Evolutionary conservation across 2,113 vertebrate genomes (phyloP).

Genomic region (Candoia aspera): DNA sequence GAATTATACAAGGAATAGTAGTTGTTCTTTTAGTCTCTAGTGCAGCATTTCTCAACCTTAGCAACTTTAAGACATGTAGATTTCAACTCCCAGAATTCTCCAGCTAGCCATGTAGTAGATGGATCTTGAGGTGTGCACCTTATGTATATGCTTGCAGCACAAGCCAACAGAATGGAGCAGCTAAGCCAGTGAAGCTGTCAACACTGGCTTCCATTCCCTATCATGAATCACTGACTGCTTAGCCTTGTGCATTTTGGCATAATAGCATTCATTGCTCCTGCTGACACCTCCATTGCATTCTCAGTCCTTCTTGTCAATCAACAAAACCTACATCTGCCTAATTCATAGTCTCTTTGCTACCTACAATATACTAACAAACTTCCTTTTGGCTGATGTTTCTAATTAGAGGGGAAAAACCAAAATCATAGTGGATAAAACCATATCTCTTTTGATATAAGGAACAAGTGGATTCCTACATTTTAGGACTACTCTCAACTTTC

Average conservation of each 20-base stretch:
- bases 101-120: not conserved
- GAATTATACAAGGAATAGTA: not conserved
- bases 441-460: conserved; percentile 30
- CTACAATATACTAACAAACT: conserved; percentile 15
- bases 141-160: too few species aligned
- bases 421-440: not conserved
- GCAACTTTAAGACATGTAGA: not conserved
- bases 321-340: not conserved
- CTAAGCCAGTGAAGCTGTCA: conserved; percentile 6
- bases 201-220: conserved; percentile 2
- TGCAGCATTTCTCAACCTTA: not conserved
- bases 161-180: not conserved
- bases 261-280: not conserved
- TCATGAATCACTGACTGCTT: accelerated
- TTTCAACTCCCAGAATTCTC: not conserved
- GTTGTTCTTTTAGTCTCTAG: not conserved
- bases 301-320: not conserved
- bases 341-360: conserved; percentile 12
- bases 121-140: not conserved
- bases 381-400: conserved; percentile 46
- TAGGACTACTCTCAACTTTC: not conserved
- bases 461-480: conserved; percentile 18
- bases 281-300: not conserved
- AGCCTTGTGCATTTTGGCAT: not conserved
- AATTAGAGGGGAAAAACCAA: conserved; percentile 11